These are phyloP conservation scores for Ptychadena robeensis DNA, from an alignment of 2,797 vertebrate genomes.

Conservation along the genomic window DNA sequence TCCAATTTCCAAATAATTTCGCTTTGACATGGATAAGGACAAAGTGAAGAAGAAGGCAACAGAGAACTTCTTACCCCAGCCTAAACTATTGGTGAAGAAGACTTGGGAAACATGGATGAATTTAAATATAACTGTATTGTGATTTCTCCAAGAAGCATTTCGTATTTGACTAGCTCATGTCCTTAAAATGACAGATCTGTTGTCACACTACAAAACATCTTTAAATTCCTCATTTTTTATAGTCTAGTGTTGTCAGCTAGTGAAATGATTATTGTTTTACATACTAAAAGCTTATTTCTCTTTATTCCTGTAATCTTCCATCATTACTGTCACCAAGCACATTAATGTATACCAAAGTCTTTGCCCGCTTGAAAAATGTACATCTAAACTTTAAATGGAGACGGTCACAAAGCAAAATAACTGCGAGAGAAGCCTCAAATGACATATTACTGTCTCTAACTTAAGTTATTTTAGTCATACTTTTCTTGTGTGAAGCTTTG, in stretches of 20 bases:
- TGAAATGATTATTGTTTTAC: background rate
- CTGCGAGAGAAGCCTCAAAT: background rate
- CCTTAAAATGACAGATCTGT: background rate
- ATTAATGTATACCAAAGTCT: background rate
- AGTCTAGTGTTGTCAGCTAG: background rate
- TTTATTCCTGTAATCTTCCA: background rate
- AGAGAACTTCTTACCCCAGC: too few species aligned
- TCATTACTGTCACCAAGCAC: background rate
- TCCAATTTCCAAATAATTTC: too few species aligned
- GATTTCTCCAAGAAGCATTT: too few species aligned
- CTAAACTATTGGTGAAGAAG: too few species aligned
- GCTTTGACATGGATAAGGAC: too few species aligned
- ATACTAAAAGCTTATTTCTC: background rate
- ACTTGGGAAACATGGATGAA: too few species aligned
- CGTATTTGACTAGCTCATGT: too few species aligned
- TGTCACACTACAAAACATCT: background rate
- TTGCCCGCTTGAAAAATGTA: too few species aligned
- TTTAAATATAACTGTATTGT: too few species aligned
- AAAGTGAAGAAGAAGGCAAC: too few species aligned
- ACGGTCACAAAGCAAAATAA: background rate
- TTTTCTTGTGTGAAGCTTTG: background rate
- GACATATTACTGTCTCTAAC: background rate
- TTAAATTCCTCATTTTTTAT: background rate
- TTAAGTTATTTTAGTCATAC: background rate
- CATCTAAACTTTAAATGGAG: too few species aligned